Conservation (phyloP, 2,797 vertebrate species). For the Coccyzus lansbergi region DNA sequence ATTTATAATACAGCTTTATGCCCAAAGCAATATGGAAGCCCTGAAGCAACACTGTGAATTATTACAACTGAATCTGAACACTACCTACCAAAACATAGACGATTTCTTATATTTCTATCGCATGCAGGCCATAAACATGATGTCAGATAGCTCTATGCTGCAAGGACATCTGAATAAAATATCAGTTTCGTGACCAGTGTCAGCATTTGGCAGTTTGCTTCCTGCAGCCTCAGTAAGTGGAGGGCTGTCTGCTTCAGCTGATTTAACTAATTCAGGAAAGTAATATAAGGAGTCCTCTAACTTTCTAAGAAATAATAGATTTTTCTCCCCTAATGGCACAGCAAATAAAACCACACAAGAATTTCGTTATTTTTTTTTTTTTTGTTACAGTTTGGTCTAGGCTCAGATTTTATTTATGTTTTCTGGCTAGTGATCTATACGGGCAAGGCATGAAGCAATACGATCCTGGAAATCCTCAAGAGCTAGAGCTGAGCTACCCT, state of each 20-base stretch:
- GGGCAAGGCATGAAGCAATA: background rate
- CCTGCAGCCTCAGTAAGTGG: background rate
- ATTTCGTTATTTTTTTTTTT: too few species aligned
- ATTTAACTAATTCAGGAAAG: slow-evolving; percentile 14
- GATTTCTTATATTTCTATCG: slow-evolving; percentile 41
- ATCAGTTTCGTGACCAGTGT: slow-evolving; percentile 56
- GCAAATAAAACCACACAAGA: background rate
- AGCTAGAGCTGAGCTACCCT: background rate
- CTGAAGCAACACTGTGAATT: slow-evolving; percentile 76
- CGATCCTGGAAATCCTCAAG: background rate
- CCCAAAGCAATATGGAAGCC: slow-evolving; percentile 86
- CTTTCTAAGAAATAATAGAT: background rate
- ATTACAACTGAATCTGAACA: slow-evolving; percentile 73
- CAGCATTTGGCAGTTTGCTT: slow-evolving; percentile 64
- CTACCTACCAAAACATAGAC: slow-evolving; percentile 61
- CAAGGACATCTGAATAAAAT: slow-evolving; percentile 77
- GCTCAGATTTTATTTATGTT: background rate
- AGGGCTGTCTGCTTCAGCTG: background rate
- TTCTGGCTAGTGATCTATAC: background rate
- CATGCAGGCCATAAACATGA: slow-evolving; percentile 63
- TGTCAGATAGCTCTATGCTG: slow-evolving; percentile 55
- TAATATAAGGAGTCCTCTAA: slow-evolving; percentile 2
- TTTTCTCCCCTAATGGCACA: background rate
- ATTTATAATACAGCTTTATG: slow-evolving; percentile 93
- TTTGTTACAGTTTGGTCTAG: background rate